phyloP scores from a whole-genome alignment of 2,888 invertebrate species.

The Patella pellucida region DNA sequence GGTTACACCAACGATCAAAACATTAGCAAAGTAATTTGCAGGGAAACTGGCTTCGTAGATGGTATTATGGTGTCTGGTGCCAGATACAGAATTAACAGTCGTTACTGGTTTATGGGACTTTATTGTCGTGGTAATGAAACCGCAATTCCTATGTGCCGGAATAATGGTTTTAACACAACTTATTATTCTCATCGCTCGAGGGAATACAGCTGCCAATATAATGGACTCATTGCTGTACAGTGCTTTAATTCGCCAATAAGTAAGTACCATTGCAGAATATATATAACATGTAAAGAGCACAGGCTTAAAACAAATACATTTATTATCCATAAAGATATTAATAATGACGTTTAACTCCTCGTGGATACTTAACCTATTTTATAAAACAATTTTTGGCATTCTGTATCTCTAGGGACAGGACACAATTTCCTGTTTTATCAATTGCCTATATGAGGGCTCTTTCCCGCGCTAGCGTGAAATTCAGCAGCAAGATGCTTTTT shows the following conservation, averaged over 20 bases:
- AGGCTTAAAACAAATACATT: no score
- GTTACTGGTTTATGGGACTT: constrained; percentile 48
- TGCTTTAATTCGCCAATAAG: constrained; percentile 39
- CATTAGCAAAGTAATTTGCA: constrained; percentile 53
- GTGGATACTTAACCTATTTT: no score
- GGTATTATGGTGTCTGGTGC: constrained; percentile 28
- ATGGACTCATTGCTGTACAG: constrained; percentile 41
- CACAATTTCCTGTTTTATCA: no score
- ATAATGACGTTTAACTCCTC: no score
- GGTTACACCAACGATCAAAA: constrained; percentile 48
- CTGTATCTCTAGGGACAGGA: no score
- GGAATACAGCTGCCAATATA: not conserved
- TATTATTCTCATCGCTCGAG: constrained; percentile 3
- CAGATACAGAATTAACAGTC: constrained; percentile 40
- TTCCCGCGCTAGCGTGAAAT: no score
- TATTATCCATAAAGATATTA: no score
- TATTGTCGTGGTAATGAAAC: constrained; percentile 50
- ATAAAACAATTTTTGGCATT: no score
- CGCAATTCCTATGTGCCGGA: constrained; percentile 42
- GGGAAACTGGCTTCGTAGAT: constrained; percentile 36
- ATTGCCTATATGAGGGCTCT: no score
- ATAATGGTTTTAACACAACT: constrained; percentile 53
- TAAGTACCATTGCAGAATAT: no score
- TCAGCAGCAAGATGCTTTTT: no score
- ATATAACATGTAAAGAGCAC: no score